Base-by-base conservation (phyloP, 1,140 invertebrate genomes). In the Callitettix versicolor region DNA sequence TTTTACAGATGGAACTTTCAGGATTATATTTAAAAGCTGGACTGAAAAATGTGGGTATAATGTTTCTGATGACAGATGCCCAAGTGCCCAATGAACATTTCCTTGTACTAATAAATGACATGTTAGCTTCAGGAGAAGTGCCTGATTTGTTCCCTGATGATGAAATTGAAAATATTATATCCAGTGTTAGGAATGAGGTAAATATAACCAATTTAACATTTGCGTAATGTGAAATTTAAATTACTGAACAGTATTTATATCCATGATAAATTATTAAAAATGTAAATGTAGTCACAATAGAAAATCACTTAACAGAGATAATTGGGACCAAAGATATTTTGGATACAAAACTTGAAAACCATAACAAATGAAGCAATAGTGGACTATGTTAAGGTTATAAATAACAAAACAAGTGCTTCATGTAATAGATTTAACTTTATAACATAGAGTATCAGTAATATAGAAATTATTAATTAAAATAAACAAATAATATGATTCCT, bases 41-140 rank as follows among this genome's bases (percentile, higher is more conserved):
- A 1, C 67, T 95, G 12, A 97, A 98, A 68, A 95, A 94, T 72
- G 78, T 96, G 15, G 91, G 91, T 15, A 90, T 86, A 17, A 89
- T 96, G 76, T 97, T 98, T 67, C 69, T 98, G 4, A 93, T 97
- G 88, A 96, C 92, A 0, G 95, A 97, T 73, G 92, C 92, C 9
- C 93, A 97, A 74, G 88, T 95, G 12, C 85, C 91, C 0, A 94
- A 94, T 66, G 94, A 97, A 74, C 83, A 90, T 64, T 97, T 97
- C 71, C 71, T 98, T 36, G 94, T 97, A 14, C 75, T 96, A 6
- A 95, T 98, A 49, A 97, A 98, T 68, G 94, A 97, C 71, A 81
- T 98, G 73, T 71, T 98, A 34, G 89, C 93, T 15, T 92, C 92
- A 26, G 95, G 95, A 34, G 95, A 98, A 76, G 88, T 98, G 44